Base-by-base conservation (phyloP, 2,113 vertebrate species). In the Paratilapia polleni region DNA sequence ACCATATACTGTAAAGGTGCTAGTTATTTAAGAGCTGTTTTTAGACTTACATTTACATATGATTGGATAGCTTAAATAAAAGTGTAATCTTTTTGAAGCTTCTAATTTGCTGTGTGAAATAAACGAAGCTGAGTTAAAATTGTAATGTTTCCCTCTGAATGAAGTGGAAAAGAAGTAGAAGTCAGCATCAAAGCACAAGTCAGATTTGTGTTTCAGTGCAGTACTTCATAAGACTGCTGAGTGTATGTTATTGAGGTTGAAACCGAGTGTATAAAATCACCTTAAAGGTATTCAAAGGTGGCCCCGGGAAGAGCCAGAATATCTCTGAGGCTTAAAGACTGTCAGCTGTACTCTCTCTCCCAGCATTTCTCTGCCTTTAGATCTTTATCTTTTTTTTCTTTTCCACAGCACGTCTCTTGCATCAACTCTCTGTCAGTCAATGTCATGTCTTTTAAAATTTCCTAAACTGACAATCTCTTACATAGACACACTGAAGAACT, bases 361-460 rank as follows among this genome's bases (percentile, higher is more conserved):
- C 52, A 73, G 52, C 47, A 52, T 73, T 73, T 73, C 68, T 36
- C 6, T 8, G 57, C 78, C 83, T 62, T 49, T n/a, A 66, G 70
- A 56, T 74, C 76, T 59, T 63, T 52, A 22, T 36, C 77, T 61
- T 24, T 38, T 68, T 49, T 62, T 31, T 68, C 59, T 28, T 36
- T 47, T 77, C 26, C 47, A n/a, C 75, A 70, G 64, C 47, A 19
- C 15, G 0, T 57, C 54, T 77, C n/a, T 8, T 31, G 61, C 60
- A 81, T 84, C 61, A 60, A n/a, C 74, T 52, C 74, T 70, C n/a
- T 59, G 82, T 49, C 83, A 58, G 70, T 85, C 59, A 73, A 52
- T 62, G 63, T 81, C 54, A 60, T 4, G 74, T 73, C 83, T 62
- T 70, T 63, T 28, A 74, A 86, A 58, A 73, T 87, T 54, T 82